Evolutionary conservation across 2,113 vertebrate genomes (phyloP).

Genomic region (Lycaon pictus): DNA sequence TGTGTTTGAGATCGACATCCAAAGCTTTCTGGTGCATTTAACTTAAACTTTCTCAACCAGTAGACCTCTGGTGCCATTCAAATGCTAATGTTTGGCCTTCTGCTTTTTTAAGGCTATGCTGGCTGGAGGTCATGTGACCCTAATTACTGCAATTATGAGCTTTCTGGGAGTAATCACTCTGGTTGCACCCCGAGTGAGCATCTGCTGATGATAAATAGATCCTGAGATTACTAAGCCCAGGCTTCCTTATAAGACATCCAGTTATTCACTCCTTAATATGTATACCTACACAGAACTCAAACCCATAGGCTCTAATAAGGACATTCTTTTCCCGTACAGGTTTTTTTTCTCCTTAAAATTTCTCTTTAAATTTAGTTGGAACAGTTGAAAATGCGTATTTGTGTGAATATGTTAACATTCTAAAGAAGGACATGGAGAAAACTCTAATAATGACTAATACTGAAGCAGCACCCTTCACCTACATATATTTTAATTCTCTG

Average conservation of each 20-base stretch:
- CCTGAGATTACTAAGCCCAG: constrained; percentile 15
- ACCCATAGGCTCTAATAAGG: constrained; percentile 17
- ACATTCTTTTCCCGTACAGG: background rate
- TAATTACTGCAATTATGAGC: constrained; percentile 79
- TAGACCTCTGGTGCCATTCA: constrained; percentile 64
- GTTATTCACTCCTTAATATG: constrained; percentile 38
- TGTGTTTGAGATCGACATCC: background rate
- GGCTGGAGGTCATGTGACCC: constrained; percentile 74
- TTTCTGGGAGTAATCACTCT: constrained; percentile 77
- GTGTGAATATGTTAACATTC: constrained; percentile 50
- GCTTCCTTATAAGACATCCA: background rate
- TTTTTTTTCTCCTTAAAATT: background rate
- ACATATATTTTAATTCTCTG: constrained; percentile 16
- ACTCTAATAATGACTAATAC: constrained; percentile 14
- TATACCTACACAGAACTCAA: background rate
- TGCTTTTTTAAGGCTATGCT: constrained; percentile 62
- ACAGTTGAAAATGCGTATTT: constrained; percentile 18
- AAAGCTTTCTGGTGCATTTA: background rate
- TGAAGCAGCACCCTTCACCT: constrained; percentile 9
- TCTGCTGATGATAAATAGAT: constrained; percentile 65
- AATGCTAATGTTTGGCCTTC: constrained; percentile 81
- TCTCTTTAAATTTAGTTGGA: constrained; percentile 33
- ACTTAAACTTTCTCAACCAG: constrained; percentile 1
- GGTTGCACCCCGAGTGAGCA: constrained; percentile 53
- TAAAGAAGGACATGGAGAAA: constrained; percentile 11